A percentile compares a stretch with the other conserved stretches of the same genome.
Conservation (phyloP, 2,113 vertebrate species). For the Pheucticus melanocephalus region DNA sequence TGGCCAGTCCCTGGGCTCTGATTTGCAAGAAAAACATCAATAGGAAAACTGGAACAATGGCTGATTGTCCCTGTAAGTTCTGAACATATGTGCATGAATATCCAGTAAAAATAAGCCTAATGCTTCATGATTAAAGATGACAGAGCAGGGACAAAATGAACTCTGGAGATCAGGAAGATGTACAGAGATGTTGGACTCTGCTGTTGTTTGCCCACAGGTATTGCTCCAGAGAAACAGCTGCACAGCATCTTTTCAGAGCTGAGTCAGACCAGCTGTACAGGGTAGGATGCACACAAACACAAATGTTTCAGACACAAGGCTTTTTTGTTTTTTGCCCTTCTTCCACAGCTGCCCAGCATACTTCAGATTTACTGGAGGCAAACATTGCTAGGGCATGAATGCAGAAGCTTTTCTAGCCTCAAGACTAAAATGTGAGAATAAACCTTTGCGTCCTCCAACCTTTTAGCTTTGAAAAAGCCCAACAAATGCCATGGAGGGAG, state of each 20-base stretch:
- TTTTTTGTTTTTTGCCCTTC: conserved; percentile 33
- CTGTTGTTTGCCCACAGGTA: conserved; percentile 63
- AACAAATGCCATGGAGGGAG: conserved; percentile 25
- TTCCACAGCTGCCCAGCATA: conserved; percentile 55
- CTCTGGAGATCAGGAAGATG: conserved; percentile 51
- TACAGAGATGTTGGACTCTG: conserved; percentile 13
- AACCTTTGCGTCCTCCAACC: conserved; percentile 55
- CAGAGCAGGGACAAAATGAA: conserved; percentile 59
- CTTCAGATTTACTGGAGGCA: conserved; percentile 45
- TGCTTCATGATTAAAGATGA: conserved; percentile 66
- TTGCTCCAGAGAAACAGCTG: conserved; percentile 74
- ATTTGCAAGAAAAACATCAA: not conserved
- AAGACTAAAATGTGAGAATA: conserved; percentile 45
- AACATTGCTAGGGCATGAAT: not conserved
- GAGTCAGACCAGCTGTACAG: conserved; percentile 71
- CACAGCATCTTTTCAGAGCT: conserved; percentile 56
- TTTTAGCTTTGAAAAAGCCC: conserved; percentile 46
- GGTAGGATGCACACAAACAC: conserved; percentile 51
- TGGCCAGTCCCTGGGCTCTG: conserved; percentile 51
- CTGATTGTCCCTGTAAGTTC: conserved; percentile 45
- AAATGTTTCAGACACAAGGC: conserved; percentile 50
- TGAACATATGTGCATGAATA: conserved; percentile 45
- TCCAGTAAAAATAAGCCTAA: conserved; percentile 50
- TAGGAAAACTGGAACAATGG: conserved; percentile 26
- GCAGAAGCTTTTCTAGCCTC: conserved; percentile 48